These are phyloP conservation scores for Rhinatrema bivittatum DNA, from an alignment of 2,797 vertebrate species.

Conservation along the genomic window DNA sequence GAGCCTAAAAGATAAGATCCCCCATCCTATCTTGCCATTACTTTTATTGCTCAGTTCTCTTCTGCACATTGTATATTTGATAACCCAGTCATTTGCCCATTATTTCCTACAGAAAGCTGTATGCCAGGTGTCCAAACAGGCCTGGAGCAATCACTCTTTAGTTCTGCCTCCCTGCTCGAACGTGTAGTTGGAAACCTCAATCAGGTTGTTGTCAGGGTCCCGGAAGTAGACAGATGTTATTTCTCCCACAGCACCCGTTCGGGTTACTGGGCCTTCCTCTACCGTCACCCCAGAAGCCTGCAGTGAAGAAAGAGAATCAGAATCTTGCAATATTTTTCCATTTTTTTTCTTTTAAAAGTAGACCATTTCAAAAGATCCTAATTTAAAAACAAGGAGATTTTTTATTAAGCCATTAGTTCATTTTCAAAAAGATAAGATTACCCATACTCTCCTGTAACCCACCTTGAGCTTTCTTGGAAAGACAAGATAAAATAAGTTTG, in stretches of 20 bases:
- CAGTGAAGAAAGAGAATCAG: slow-evolving; percentile 9
- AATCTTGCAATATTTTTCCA: background rate
- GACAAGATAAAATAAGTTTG: too few relatives aligned
- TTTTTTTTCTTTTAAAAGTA: background rate
- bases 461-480: too few relatives aligned
- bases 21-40: background rate
- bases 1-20: too few relatives aligned
- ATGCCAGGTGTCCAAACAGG: background rate
- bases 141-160: background rate
- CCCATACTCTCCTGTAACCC: too few relatives aligned
- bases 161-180: background rate
- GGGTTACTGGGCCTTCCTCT: slow-evolving; percentile 78
- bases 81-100: background rate
- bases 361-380: background rate
- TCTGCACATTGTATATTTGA: background rate
- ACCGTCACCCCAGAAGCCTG: slow-evolving; percentile 68
- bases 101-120: background rate
- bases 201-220: slow-evolving; percentile 80
- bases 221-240: slow-evolving; percentile 81
- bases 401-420: background rate
- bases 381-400: background rate
- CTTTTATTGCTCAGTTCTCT: background rate
- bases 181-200: slow-evolving; percentile 81
- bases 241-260: slow-evolving; percentile 72
- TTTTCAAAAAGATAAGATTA: too few relatives aligned